These are phyloP conservation scores for Sigmodon hispidus DNA, from an alignment of 2,113 vertebrate genomes.

Conservation along the genomic window DNA sequence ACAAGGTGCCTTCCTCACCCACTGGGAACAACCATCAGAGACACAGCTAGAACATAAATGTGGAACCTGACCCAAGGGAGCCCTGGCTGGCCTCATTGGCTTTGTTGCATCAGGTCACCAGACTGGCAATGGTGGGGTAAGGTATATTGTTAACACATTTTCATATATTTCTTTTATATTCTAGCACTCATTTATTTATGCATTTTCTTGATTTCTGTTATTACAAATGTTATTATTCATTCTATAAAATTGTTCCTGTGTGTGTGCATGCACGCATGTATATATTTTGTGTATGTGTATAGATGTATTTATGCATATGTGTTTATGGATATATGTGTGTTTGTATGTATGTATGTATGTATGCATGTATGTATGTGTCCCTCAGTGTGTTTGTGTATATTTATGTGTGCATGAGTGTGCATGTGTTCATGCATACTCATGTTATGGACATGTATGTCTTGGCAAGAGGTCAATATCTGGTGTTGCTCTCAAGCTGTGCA, in stretches of 20 bases:
- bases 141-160: neutral
- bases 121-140: neutral
- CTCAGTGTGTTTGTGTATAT: neutral
- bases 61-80: neutral
- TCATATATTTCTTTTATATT: neutral
- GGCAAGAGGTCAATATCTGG: neutral
- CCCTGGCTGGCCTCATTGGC: fast-evolving
- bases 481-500: neutral
- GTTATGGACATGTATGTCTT: neutral
- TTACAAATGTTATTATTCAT: neutral
- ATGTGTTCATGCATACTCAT: neutral
- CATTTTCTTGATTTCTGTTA: neutral
- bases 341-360: neutral
- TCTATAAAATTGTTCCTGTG: neutral
- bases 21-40: neutral
- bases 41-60: fast-evolving
- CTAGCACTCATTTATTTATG: neutral
- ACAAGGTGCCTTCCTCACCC: fast-evolving
- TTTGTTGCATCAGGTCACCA: neutral
- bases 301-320: neutral
- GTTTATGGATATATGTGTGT: neutral
- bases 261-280: neutral
- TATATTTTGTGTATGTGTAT: neutral
- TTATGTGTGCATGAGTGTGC: too few relatives aligned
- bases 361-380: neutral